phyloP scores from a whole-genome alignment of 2,888 invertebrate species.

The Pinctada fucata region DNA sequence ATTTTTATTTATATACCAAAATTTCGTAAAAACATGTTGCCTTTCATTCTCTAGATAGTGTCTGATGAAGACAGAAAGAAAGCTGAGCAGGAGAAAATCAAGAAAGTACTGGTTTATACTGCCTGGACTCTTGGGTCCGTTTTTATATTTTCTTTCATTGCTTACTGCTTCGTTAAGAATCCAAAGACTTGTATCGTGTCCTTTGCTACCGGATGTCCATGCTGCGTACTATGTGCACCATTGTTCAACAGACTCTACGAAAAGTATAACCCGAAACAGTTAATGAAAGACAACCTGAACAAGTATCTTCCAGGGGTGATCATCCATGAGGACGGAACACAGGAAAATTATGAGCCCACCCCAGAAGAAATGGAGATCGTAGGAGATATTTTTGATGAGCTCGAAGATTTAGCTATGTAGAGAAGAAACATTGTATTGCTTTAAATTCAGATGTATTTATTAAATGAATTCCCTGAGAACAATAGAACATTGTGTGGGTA shows the following conservation, averaged over 20 bases:
- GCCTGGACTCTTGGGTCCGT: conserved; percentile 53
- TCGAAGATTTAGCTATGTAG: conserved; percentile 28
- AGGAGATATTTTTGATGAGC: conserved; percentile 53
- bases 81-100: conserved; percentile 39
- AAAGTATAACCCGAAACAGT: conserved; percentile 22
- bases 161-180: conserved; percentile 57
- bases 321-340: conserved; percentile 53
- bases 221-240: conserved; percentile 56
- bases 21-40: too few relatives aligned
- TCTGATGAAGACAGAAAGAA: conserved; percentile 50
- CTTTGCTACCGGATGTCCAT: conserved; percentile 63
- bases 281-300: conserved; percentile 52
- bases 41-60: conserved; percentile 43
- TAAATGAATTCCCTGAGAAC: too few relatives aligned
- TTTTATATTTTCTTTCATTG: conserved; percentile 44
- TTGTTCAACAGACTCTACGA: conserved; percentile 37
- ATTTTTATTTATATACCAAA: too few relatives aligned
- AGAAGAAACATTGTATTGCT: too few relatives aligned
- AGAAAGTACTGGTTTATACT: conserved; percentile 43
- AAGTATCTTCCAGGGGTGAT: conserved; percentile 61
- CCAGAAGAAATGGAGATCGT: conserved; percentile 58
- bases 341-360: conserved; percentile 55
- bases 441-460: too few relatives aligned
- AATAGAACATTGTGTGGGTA: too few relatives aligned
- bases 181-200: conserved; percentile 56